Conservation (phyloP, 2,888 invertebrate species). For the Dicyrtoma fusca region DNA sequence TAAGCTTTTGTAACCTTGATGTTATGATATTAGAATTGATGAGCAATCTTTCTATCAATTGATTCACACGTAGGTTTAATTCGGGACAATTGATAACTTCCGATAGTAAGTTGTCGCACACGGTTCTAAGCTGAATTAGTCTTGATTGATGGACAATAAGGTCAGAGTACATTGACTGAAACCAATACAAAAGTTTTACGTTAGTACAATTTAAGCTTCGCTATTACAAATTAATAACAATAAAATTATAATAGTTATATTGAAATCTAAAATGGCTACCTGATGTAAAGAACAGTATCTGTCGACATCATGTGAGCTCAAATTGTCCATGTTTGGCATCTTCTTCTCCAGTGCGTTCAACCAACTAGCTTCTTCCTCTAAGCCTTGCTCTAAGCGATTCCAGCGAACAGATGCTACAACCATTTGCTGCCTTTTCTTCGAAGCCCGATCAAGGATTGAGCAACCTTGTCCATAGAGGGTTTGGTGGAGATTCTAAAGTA, state of each 20-base stretch:
- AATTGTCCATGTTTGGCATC: conserved; percentile 77
- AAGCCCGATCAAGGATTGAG: conserved; percentile 76
- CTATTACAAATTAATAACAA: too few relatives aligned
- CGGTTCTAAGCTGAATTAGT: conserved; percentile 72
- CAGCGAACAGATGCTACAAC: conserved; percentile 82
- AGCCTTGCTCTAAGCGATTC: conserved; percentile 77
- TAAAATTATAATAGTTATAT: too few relatives aligned
- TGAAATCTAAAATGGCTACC: too few relatives aligned
- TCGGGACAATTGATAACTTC: conserved; percentile 75
- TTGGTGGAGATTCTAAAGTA: conserved; percentile 71
- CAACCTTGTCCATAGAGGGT: conserved; percentile 77
- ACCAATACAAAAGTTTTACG: conserved; percentile 3
- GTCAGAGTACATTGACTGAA: conserved; percentile 73
- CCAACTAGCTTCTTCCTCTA: conserved; percentile 83
- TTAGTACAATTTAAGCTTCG: too few relatives aligned
- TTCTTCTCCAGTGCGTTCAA: conserved; percentile 80
- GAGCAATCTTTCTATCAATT: conserved; percentile 72
- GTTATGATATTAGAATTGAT: conserved; percentile 78
- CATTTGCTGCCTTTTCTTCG: conserved; percentile 79
- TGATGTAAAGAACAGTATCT: conserved; percentile 81
- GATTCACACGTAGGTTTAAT: conserved; percentile 73
- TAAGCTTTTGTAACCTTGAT: conserved; percentile 70
- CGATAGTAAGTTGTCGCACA: conserved; percentile 75
- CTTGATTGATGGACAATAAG: conserved; percentile 79
- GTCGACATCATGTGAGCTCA: conserved; percentile 81